A percentile compares a stretch with the other conserved stretches of the same genome.
Conservation (phyloP, 2,888 invertebrate species). For the Crocallis elinguaria region DNA sequence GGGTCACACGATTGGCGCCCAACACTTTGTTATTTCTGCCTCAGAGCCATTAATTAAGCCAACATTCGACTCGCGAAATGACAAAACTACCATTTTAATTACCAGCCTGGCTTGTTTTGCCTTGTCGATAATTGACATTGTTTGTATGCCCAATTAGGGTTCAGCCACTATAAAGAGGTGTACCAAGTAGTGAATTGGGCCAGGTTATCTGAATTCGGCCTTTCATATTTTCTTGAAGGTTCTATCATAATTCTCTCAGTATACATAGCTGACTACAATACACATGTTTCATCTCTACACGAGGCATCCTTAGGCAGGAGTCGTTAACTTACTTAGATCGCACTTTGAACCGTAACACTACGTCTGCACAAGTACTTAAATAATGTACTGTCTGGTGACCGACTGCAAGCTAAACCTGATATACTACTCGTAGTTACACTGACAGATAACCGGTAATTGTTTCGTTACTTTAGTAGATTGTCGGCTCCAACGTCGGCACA, state of each 20-base stretch:
- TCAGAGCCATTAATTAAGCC: conserved; percentile 51
- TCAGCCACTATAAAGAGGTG: conserved; percentile 11
- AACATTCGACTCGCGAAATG: conserved; percentile 40
- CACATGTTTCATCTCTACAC: too few species aligned
- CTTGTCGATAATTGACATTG: conserved; percentile 38
- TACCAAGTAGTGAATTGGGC: neutral
- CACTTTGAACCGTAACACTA: too few species aligned
- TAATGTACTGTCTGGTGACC: too few species aligned
- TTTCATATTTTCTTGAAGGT: too few species aligned
- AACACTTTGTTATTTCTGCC: conserved; percentile 53
- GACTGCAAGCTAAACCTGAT: too few species aligned
- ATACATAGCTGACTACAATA: too few species aligned
- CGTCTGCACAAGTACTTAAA: too few species aligned
- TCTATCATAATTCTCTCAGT: too few species aligned
- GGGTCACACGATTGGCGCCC: conserved; percentile 70
- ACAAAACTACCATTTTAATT: conserved; percentile 45
- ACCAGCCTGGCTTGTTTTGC: conserved; percentile 30
- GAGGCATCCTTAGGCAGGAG: too few species aligned
- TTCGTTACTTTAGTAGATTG: conserved; percentile 24
- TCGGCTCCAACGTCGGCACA: conserved; percentile 13
- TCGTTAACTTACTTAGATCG: too few species aligned
- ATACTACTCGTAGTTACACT: too few species aligned
- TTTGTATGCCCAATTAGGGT: conserved; percentile 31
- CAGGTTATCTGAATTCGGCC: too few species aligned
- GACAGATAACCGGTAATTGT: conserved; percentile 13